Conservation (phyloP, 1,140 invertebrate genomes). For the Elysia chlorotica region DNA sequence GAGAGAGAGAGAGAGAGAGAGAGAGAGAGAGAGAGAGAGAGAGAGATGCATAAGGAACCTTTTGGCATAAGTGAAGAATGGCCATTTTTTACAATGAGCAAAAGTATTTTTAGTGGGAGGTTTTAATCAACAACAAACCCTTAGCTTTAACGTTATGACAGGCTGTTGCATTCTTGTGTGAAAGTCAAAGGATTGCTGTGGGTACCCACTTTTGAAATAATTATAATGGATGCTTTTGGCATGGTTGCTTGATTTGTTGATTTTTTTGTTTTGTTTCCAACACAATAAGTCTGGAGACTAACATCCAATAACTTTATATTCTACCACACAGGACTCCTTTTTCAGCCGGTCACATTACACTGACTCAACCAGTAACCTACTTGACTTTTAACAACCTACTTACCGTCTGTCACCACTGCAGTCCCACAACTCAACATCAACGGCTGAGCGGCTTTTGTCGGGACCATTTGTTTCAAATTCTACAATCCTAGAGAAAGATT, state of each 20-base stretch:
- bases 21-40: neutral
- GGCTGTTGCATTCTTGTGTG: no score
- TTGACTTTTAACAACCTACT: no score
- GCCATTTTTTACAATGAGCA: neutral
- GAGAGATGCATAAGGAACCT: neutral
- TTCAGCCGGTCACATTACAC: no score
- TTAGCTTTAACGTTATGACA: neutral
- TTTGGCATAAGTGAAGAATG: neutral
- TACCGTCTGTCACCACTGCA: constrained; percentile 74
- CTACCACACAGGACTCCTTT: no score
- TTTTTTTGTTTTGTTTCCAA: no score
- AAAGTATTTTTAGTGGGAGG: neutral
- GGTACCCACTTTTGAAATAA: no score
- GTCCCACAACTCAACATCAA: constrained; percentile 76
- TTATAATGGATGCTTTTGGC: no score
- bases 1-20: constrained; percentile 2
- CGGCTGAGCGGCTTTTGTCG: constrained; percentile 61
- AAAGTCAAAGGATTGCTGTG: no score
- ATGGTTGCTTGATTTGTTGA: no score
- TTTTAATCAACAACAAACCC: neutral
- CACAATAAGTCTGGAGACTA: no score
- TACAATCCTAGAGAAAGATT: constrained; percentile 65
- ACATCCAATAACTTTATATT: no score
- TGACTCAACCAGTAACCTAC: no score
- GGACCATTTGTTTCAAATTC: constrained; percentile 70